Evolutionary conservation across 1,140 invertebrate species (phyloP).

Genomic region (Grapholita molesta): DNA sequence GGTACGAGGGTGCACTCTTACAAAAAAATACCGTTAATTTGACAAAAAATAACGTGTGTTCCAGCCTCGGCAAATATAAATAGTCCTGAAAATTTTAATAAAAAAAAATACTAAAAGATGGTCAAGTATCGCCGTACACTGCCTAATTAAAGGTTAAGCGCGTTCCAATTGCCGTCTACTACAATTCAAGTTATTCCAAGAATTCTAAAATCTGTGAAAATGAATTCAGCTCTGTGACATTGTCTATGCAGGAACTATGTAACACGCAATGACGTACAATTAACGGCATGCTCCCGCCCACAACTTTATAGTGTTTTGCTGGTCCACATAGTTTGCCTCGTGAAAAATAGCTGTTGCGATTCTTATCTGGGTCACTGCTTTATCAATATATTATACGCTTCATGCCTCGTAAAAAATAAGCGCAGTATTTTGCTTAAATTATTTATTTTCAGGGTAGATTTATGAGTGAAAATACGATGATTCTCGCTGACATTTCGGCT

Average conservation of each 20-base stretch:
- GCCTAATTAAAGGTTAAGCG: too few species aligned
- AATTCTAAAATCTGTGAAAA: too few species aligned
- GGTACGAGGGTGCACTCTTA: too few species aligned
- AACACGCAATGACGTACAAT: neutral
- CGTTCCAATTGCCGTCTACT: too few species aligned
- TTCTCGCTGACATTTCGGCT: neutral
- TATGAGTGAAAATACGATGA: neutral
- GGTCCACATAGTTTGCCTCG: neutral
- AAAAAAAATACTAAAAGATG: too few species aligned
- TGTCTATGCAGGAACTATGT: neutral
- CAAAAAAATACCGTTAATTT: too few species aligned
- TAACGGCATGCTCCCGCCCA: neutral
- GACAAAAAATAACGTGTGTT: too few species aligned
- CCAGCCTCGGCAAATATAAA: too few species aligned
- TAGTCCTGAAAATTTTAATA: too few species aligned
- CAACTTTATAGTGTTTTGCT: neutral
- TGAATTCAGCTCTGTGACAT: neutral
- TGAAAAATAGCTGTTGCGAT: neutral
- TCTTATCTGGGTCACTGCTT: slow-evolving; percentile 2
- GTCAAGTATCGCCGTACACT: too few species aligned
- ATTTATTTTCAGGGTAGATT: neutral
- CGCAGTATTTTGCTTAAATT: neutral
- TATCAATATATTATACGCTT: slow-evolving; percentile 3
- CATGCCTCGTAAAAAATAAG: neutral
- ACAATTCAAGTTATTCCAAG: too few species aligned